A percentile compares a stretch with the other conserved stretches of the same genome.
phyloP scores from a whole-genome alignment of 2,797 vertebrate species.

The Hemitrygon akajei region DNA sequence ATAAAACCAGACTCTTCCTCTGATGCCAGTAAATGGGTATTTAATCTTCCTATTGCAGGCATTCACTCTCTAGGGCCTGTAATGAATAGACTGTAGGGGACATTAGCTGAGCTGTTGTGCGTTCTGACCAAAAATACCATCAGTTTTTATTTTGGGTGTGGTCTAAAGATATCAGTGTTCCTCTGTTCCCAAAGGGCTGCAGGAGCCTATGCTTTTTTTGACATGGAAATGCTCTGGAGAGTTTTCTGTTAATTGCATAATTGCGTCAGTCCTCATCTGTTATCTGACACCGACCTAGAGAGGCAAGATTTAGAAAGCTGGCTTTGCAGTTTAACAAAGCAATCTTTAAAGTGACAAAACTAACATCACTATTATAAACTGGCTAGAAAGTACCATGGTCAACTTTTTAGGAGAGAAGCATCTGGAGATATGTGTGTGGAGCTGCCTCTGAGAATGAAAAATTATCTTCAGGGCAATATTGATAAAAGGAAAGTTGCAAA shows the following conservation, averaged over 20 bases:
- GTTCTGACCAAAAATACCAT: slow-evolving; percentile 56
- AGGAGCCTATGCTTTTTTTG: slow-evolving; percentile 49
- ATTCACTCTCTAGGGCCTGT: slow-evolving; percentile 65
- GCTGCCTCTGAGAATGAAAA: not conserved
- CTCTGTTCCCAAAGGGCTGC: slow-evolving; percentile 48
- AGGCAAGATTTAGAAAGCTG: slow-evolving; percentile 50
- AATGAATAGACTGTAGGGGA: slow-evolving; percentile 70
- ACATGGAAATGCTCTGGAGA: slow-evolving; percentile 51
- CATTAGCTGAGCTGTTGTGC: slow-evolving; percentile 60
- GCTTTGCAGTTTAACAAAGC: not conserved
- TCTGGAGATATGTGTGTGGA: not conserved
- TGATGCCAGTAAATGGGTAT: slow-evolving; percentile 67
- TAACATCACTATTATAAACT: not conserved
- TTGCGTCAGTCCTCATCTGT: slow-evolving; percentile 53
- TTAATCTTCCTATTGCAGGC: slow-evolving; percentile 65
- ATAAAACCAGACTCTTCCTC: slow-evolving; percentile 66
- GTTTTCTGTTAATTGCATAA: slow-evolving; percentile 58
- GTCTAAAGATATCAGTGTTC: slow-evolving; percentile 46
- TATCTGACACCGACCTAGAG: slow-evolving; percentile 56
- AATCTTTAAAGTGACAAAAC: not conserved
- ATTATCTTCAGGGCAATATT: not conserved
- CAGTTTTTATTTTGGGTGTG: slow-evolving; percentile 53
- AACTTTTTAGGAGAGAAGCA: no score
- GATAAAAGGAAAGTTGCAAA: not conserved
- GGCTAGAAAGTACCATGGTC: not conserved